Conservation (phyloP, 1,140 invertebrate genomes). For the Onthophagus taurus region DNA sequence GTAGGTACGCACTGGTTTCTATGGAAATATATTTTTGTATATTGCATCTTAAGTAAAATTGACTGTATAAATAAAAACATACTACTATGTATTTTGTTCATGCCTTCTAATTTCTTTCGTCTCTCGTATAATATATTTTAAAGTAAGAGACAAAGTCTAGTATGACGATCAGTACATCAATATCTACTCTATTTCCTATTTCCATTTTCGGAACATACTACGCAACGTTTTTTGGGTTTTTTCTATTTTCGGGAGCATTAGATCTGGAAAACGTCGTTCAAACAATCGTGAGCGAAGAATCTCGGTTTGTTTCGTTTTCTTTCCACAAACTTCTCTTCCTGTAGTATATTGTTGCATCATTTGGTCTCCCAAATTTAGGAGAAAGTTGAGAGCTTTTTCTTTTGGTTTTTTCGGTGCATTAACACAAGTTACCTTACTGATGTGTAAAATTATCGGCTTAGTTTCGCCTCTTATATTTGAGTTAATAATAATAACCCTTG, state of each 20-base stretch:
- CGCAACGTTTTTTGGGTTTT: constrained; percentile 10
- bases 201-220: constrained; percentile 12
- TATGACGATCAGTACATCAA: not conserved
- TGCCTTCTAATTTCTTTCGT: not conserved
- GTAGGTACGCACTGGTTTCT: no score
- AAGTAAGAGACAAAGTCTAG: constrained; percentile 7
- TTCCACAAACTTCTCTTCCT: constrained; percentile 6
- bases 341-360: not conserved
- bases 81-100: constrained; percentile 7
- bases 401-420: no score
- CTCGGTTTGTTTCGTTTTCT: constrained; percentile 1
- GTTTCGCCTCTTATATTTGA: no score
- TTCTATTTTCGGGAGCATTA: constrained; percentile 4
- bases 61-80: no score
- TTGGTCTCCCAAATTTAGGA: not conserved
- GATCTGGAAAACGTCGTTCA: constrained; percentile 5
- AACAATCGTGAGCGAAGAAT: not conserved
- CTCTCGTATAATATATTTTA: constrained; percentile 11
- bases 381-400: not conserved
- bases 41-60: no score
- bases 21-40: no score
- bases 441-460: no score
- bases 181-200: constrained; percentile 3
- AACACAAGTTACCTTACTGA: no score
- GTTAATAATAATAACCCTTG: no score